Base-by-base conservation (phyloP, 2,113 vertebrate species). In the Pterocles orientalis region DNA sequence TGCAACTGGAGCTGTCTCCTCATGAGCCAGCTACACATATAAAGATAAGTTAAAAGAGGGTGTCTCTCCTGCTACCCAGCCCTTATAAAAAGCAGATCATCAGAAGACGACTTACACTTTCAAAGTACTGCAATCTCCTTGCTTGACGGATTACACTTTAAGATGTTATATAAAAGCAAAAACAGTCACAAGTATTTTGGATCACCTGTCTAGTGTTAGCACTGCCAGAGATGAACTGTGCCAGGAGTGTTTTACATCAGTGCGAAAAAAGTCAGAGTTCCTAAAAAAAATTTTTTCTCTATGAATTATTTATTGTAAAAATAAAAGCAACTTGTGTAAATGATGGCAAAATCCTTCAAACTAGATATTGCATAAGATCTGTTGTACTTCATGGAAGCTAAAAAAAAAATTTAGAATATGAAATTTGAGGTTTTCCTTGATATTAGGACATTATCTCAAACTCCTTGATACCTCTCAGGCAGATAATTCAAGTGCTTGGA, bases 111-210 rank as follows among this genome's bases (percentile, higher is more conserved):
- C 85, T 88, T 28, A 23, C 68, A 66, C 62, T 92, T 94, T 70
- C 91, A 90, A 95, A 97, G 93, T 25, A 18, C 86, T 65, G 80
- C 48, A 24, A 78, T 82, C 85, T 69, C 93, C 87, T 81, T 71
- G 92, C 90, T 90, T 95, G 95, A 94, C 91, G 91, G 92, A 71
- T 79, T 90, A 92, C 78, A 66, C 77, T 95, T 75, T 29, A 80
- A 92, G 53, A 91, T 36, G 96, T 92, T 91, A 96, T 73, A 94
- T 94, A 95, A 96, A 97, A 75, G 92, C 68, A 95, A 64, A 91
- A 91, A 94, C 29, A 92, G 96, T 95, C 96, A 86, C 86, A 94
- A 94, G 82, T 64, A 73, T 91, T 94, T 95, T 92, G 93, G 88
- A 96, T 96, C 87, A 91, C 90, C 92, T 96, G 87, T 83, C 91